These are phyloP conservation scores for Synanthedon andrenaeformis DNA, from an alignment of 2,888 invertebrate species.

Conservation along the genomic window DNA sequence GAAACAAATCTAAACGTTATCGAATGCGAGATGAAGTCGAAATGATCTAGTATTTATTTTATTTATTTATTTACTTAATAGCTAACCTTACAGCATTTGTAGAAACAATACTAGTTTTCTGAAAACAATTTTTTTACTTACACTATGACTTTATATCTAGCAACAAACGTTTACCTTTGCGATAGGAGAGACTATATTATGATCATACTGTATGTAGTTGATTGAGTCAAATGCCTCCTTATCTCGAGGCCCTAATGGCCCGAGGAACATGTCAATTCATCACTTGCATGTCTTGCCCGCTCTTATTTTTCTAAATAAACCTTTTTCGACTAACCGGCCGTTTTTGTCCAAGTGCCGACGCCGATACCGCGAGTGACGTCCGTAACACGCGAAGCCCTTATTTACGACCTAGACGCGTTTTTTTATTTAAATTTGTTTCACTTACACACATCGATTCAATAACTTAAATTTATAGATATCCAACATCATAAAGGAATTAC, in stretches of 20 bases:
- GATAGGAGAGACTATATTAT: neutral
- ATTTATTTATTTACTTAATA: no score
- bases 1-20: no score
- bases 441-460: no score
- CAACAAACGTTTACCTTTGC: neutral
- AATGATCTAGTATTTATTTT: no score
- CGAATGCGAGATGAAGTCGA: no score
- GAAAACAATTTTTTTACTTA: no score
- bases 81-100: no score
- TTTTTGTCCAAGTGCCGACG: neutral
- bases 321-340: constrained; percentile 18
- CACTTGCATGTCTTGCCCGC: constrained; percentile 43
- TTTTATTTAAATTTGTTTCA: no score
- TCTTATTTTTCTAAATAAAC: constrained; percentile 28
- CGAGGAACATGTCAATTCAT: constrained; percentile 66
- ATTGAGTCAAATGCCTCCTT: constrained; percentile 63
- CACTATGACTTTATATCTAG: no score
- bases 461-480: no score
- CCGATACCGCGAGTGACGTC: neutral
- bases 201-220: constrained; percentile 17
- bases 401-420: neutral
- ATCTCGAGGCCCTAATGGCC: constrained; percentile 61
- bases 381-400: neutral
- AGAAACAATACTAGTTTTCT: no score
- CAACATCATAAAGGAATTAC: no score